Evolutionary conservation across 2,888 invertebrate species (phyloP).

Genomic region (Macrosiphum euphorbiae): DNA sequence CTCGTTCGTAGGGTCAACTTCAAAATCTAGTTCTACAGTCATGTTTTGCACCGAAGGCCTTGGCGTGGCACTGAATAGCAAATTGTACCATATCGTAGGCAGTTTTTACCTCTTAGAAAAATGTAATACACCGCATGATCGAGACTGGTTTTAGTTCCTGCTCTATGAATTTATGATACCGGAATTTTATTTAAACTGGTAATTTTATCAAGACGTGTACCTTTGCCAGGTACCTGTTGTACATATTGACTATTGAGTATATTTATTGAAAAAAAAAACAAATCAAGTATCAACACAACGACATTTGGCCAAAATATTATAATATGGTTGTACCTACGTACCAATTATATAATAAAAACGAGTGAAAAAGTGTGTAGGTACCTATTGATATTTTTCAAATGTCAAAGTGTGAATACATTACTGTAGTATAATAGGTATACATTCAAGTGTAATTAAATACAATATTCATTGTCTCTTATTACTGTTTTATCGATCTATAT

Average conservation of each 20-base stretch:
- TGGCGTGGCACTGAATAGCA: not conserved
- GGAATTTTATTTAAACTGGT: not conserved
- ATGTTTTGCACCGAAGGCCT: not conserved
- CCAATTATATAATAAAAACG: not conserved
- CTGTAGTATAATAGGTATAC: not conserved
- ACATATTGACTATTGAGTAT: not conserved
- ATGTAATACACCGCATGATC: not conserved
- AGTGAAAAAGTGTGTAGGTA: not conserved
- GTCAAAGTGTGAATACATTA: not conserved
- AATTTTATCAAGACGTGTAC: not conserved
- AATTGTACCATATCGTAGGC: not conserved
- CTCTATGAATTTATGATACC: not conserved
- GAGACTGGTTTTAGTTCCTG: slow-evolving; percentile 6
- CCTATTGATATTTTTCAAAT: not conserved
- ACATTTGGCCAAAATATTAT: not conserved
- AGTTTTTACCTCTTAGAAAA: not conserved
- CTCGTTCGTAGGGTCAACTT: not conserved
- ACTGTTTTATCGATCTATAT: not conserved
- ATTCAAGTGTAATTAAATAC: not conserved
- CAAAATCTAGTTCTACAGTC: not conserved
- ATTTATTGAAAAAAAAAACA: not conserved
- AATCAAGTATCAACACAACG: not conserved
- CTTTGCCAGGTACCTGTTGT: not conserved
- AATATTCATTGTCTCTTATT: not conserved
- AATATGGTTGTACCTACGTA: not conserved